Percentiles rank a stretch among this genome's conserved stretches.
Evolutionary conservation across 2,797 vertebrate genomes (phyloP).

Genomic region (Potorous gilbertii): DNA sequence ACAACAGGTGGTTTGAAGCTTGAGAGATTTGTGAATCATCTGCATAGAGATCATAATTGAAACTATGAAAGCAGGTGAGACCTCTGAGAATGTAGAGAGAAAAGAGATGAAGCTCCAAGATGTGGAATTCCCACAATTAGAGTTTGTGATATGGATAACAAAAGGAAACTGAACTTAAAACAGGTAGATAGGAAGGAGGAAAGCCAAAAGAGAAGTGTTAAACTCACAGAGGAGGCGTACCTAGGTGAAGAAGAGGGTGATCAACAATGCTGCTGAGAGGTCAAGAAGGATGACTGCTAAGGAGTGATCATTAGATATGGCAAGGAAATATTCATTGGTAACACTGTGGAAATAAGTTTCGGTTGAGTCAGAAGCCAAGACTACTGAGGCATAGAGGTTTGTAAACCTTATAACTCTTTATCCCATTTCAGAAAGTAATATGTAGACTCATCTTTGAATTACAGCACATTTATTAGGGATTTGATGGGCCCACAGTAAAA

Average conservation of each 20-base stretch:
- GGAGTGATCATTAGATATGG: not conserved
- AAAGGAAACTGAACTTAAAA: not conserved
- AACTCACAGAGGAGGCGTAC: not conserved
- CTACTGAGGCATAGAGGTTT: not conserved
- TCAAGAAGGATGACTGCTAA: not conserved
- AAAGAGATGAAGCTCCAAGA: not conserved
- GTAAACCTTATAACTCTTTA: not conserved
- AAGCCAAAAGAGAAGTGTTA: not conserved
- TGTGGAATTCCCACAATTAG: not conserved
- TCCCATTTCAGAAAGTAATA: not conserved
- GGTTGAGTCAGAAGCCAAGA: not conserved
- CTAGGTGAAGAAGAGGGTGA: not conserved
- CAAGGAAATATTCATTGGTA: not conserved
- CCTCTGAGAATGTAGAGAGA: not conserved
- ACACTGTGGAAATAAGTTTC: not conserved
- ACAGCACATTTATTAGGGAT: too few species aligned
- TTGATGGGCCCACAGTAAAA: too few species aligned
- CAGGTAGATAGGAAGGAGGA: not conserved
- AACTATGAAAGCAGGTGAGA: not conserved
- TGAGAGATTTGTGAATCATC: not conserved
- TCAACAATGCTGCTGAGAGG: not conserved
- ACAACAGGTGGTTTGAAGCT: not conserved
- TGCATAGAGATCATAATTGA: not conserved
- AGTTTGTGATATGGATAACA: not conserved
- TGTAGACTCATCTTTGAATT: too few species aligned